Evolutionary conservation across 1,140 invertebrate species (phyloP), one percentile per base, ranked within the genome.

Genomic region (Ceratitis capitata): DNA sequence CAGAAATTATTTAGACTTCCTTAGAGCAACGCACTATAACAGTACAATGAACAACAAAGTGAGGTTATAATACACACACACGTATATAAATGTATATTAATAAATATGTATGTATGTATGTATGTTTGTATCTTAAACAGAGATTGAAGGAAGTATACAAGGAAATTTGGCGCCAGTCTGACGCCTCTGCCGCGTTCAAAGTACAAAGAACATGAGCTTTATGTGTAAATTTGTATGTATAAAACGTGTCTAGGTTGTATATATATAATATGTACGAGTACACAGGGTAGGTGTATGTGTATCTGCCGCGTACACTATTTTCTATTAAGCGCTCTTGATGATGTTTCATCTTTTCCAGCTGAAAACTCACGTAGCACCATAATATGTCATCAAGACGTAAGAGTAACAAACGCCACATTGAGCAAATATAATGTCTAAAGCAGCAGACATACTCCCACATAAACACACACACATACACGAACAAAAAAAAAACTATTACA

Each of bases 341-440:
- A 84, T 84, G 82, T 56, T 84, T 84, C 82, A 84, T 84, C 82
- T 84, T 58, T 84, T 56, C 82, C 51, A 84, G 47, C 82, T 84
- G 82, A 84, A 56, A 84, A 51, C 47, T 84, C 82, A 58, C 82
- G 82, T 84, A 84, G 45, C 51, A 58, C 32, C 23, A 84, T 84
- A 84, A 84, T 84, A 84, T 84, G 47, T 84, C 82, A 84, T 84
- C 82, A 84, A n/a, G n/a, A 84, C 45, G 19, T 53, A 84, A 84
- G 51, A 84, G 32, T 69, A 69, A 32, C 61, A 69, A 69, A 19
- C 61, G 78, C 78, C 42, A 82, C 42, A 82, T 82, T 49, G 23
- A 82, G 42, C 78, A 82, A 82, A 82, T 26, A 82, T 26, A 69
- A 69, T 69, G 61, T 69, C 61, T 69, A 35, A 35, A 69, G 61